These are phyloP conservation scores for Pogonomyrmex barbatus DNA, from an alignment of 1,140 invertebrate genomes.

Conservation along the genomic window DNA sequence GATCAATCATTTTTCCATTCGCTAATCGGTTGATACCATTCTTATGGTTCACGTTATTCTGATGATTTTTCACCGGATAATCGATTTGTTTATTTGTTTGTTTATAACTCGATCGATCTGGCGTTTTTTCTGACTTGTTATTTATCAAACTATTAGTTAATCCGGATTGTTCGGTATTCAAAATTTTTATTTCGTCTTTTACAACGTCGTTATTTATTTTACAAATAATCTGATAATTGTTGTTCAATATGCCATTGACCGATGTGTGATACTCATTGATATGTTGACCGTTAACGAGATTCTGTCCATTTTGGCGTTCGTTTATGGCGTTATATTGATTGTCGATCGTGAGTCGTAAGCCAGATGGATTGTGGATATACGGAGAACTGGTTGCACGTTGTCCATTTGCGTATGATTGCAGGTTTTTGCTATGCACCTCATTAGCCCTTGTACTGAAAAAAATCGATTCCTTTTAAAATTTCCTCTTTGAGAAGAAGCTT, in stretches of 20 bases:
- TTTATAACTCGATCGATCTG: constrained; percentile 33
- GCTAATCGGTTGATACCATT: constrained; percentile 53
- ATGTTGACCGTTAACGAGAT: constrained; percentile 23
- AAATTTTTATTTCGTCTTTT: background rate
- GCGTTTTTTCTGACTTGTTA: constrained; percentile 23
- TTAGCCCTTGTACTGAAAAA: constrained; percentile 84
- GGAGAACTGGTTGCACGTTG: constrained; percentile 71
- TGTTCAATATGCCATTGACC: constrained; percentile 36
- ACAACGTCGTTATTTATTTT: constrained; percentile 24
- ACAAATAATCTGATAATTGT: background rate
- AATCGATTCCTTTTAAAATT: background rate
- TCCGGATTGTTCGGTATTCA: constrained; percentile 32
- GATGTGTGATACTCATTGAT: constrained; percentile 40
- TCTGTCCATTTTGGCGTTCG: constrained; percentile 47
- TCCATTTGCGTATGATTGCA: constrained; percentile 68
- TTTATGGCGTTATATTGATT: constrained; percentile 57
- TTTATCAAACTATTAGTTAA: constrained; percentile 13
- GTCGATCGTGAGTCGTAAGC: constrained; percentile 73
- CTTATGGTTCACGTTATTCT: constrained; percentile 9
- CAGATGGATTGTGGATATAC: constrained; percentile 81
- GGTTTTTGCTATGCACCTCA: constrained; percentile 77
- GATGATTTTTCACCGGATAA: constrained; percentile 29
- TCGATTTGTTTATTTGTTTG: constrained; percentile 58
- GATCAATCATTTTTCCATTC: constrained; percentile 39
- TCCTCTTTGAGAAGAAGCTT: background rate